These are phyloP conservation scores for Sphaerolaimus hirsutus DNA, from an alignment of 2,888 invertebrate species.

Conservation along the genomic window DNA sequence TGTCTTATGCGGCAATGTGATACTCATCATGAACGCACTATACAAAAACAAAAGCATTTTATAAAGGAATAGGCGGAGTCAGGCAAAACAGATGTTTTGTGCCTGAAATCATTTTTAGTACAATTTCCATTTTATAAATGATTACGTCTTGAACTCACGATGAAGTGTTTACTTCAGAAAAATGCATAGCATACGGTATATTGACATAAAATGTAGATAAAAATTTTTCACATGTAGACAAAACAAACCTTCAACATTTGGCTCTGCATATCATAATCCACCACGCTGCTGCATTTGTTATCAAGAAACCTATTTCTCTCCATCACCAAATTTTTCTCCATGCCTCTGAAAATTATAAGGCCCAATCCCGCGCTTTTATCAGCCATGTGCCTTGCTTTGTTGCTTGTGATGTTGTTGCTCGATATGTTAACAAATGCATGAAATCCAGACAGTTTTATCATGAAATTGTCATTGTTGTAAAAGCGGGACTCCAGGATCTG, in stretches of 20 bases:
- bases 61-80: too few species aligned
- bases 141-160: too few species aligned
- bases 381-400: conserved; percentile 44
- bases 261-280: conserved; percentile 14
- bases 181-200: too few species aligned
- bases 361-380: conserved; percentile 11
- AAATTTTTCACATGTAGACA: too few species aligned
- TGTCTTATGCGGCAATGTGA: too few species aligned
- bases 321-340: conserved; percentile 79
- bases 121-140: too few species aligned
- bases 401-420: conserved; percentile 56
- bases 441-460: conserved; percentile 65
- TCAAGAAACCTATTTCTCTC: conserved; percentile 28
- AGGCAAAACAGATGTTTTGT: too few species aligned
- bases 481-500: conserved; percentile 33
- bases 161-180: too few species aligned
- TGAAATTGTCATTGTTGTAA: conserved; percentile 59
- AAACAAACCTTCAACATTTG: conserved; percentile 13
- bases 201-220: too few species aligned
- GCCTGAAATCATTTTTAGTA: too few species aligned
- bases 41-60: too few species aligned
- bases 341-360: conserved; percentile 39
- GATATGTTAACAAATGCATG: conserved; percentile 67
- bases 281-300: conserved; percentile 21
- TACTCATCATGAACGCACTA: too few species aligned